Evolutionary conservation across 2,797 vertebrate species (phyloP).

Genomic region (Argya squamiceps): DNA sequence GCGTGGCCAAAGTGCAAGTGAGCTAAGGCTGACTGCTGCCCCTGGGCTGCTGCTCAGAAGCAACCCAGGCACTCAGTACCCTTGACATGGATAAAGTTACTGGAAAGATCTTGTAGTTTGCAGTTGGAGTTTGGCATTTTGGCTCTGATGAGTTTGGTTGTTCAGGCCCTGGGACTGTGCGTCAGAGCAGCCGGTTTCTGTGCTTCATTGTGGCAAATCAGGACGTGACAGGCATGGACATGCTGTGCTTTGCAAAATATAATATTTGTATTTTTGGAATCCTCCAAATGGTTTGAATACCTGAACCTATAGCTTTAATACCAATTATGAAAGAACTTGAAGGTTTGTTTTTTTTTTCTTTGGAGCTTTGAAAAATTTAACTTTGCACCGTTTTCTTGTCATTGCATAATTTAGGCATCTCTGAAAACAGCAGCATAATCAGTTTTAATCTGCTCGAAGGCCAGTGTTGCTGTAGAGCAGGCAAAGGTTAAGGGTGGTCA

Average conservation of each 20-base stretch:
- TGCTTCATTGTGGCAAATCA: conserved; percentile 7
- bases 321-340: neutral
- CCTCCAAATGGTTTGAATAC: neutral
- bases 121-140: neutral
- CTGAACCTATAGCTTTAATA: neutral
- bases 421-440: neutral
- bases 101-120: neutral
- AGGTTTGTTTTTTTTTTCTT: neutral
- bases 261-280: neutral
- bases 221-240: neutral
- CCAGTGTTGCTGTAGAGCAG: neutral
- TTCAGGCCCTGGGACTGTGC: neutral
- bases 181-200: neutral
- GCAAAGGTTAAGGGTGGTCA: neutral
- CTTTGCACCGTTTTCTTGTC: neutral
- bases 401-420: neutral
- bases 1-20: fast-evolving
- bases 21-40: neutral
- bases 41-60: neutral
- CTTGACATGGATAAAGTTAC: neutral
- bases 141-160: neutral
- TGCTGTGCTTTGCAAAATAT: neutral
- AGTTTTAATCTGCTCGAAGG: neutral
- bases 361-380: neutral
- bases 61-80: neutral